These are phyloP conservation scores for Nylanderia fulva DNA, from an alignment of 1,140 invertebrate species.

Conservation along the genomic window DNA sequence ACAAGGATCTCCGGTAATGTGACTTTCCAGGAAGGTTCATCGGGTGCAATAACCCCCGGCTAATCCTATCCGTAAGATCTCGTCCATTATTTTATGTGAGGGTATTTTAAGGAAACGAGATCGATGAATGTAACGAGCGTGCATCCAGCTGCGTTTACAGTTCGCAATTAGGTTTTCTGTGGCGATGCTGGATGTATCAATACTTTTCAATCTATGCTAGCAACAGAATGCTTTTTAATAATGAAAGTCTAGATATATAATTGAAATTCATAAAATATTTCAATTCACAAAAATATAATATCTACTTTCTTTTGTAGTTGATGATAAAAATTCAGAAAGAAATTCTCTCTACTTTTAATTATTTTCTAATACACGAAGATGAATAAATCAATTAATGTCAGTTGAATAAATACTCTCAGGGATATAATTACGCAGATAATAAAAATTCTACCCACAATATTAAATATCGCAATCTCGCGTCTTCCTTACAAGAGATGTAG, in stretches of 20 bases:
- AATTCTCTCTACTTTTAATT: background rate
- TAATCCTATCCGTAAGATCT: slow-evolving; percentile 36
- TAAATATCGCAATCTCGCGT: background rate
- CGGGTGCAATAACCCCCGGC: slow-evolving; percentile 36
- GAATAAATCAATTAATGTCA: background rate
- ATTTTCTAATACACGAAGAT: background rate
- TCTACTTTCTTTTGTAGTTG: background rate
- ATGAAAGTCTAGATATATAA: background rate
- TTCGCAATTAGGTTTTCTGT: background rate
- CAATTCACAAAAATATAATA: background rate
- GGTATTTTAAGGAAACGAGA: slow-evolving; percentile 16
- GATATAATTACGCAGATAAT: no score
- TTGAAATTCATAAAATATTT: background rate
- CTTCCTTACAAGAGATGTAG: background rate
- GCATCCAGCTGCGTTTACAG: background rate
- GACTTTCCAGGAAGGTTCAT: slow-evolving; percentile 38
- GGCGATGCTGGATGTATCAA: background rate
- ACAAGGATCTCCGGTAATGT: background rate
- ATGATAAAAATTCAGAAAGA: background rate
- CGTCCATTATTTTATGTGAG: slow-evolving; percentile 7
- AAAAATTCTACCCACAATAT: background rate
- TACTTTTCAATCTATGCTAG: background rate
- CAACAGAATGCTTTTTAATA: background rate
- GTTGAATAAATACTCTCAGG: background rate
- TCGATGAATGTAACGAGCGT: slow-evolving; percentile 23